Conservation (phyloP, 2,113 vertebrate genomes). For the Paramisgurnus dabryanus region DNA sequence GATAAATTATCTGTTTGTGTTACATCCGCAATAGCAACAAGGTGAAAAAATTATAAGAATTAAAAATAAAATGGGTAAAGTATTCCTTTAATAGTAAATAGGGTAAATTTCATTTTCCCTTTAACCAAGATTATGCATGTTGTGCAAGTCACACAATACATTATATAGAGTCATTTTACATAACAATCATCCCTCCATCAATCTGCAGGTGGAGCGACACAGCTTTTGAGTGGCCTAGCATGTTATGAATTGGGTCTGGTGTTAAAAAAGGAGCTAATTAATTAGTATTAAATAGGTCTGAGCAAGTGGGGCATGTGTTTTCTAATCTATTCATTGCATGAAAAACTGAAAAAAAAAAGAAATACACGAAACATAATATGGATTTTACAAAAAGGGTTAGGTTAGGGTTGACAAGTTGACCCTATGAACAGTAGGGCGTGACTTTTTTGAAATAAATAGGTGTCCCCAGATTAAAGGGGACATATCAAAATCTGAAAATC, state of each 20-base stretch:
- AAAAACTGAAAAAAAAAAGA: conserved; percentile 10
- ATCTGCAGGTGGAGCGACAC: conserved; percentile 44
- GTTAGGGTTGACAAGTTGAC: background rate
- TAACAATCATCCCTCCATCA: background rate
- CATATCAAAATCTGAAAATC: no score
- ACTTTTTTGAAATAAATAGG: no score
- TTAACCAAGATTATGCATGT: background rate
- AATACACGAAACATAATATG: background rate
- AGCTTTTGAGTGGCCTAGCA: conserved; percentile 61
- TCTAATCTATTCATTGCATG: conserved; percentile 69
- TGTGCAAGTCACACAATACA: background rate
- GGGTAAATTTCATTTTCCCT: background rate
- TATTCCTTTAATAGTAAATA: background rate
- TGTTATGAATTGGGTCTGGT: conserved; percentile 74
- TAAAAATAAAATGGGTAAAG: no score
- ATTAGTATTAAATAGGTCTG: conserved; percentile 73
- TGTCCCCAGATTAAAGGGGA: no score
- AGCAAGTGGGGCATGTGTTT: conserved; percentile 71
- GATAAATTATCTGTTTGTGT: no score
- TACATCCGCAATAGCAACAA: no score
- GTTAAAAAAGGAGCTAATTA: conserved; percentile 75
- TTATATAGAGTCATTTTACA: background rate
- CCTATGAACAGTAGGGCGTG: no score
- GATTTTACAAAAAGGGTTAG: background rate
- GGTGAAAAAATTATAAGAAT: no score